These are phyloP conservation scores for Ormyrus nitidulus DNA, from an alignment of 2,888 invertebrate species.

Conservation along the genomic window DNA sequence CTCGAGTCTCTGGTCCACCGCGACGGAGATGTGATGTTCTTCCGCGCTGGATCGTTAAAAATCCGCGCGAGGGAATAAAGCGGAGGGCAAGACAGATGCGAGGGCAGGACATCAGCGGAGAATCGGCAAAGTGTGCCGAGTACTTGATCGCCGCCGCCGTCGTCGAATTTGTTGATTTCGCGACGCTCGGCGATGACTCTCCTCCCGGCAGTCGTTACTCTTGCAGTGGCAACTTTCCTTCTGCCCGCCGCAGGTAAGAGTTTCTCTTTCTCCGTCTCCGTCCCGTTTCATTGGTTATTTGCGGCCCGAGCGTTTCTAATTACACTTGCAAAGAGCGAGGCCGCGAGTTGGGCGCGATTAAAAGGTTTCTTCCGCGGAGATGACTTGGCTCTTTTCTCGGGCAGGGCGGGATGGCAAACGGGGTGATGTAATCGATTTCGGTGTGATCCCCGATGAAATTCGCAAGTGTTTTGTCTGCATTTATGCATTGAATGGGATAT, in stretches of 20 bases:
- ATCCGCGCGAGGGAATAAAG: no score
- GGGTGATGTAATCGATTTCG: no score
- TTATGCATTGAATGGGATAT: no score
- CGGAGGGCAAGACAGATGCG: slow-evolving; percentile 31
- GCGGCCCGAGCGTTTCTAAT: slow-evolving; percentile 18
- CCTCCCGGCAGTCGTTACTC: slow-evolving; percentile 26
- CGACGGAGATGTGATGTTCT: no score
- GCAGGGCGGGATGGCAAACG: no score
- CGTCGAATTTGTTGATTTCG: slow-evolving; percentile 40
- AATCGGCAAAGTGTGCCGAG: slow-evolving; percentile 52
- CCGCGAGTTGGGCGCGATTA: not conserved
- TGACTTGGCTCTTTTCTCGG: no score
- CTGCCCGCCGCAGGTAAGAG: slow-evolving; percentile 43
- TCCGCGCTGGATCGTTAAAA: no score
- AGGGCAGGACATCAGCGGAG: slow-evolving; percentile 18
- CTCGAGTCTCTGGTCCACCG: no score
- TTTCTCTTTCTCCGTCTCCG: slow-evolving; percentile 4
- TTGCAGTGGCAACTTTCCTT: slow-evolving; percentile 39
- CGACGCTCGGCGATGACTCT: slow-evolving; percentile 39
- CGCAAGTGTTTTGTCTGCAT: no score
- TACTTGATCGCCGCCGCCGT: slow-evolving; percentile 8
- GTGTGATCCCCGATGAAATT: no score
- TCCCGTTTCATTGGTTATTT: not conserved
- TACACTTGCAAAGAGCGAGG: slow-evolving; percentile 14
- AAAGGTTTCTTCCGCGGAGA: slow-evolving; percentile 5